Evolutionary conservation across 1,140 invertebrate species (phyloP).

Genomic region (Drosophila navojoa): DNA sequence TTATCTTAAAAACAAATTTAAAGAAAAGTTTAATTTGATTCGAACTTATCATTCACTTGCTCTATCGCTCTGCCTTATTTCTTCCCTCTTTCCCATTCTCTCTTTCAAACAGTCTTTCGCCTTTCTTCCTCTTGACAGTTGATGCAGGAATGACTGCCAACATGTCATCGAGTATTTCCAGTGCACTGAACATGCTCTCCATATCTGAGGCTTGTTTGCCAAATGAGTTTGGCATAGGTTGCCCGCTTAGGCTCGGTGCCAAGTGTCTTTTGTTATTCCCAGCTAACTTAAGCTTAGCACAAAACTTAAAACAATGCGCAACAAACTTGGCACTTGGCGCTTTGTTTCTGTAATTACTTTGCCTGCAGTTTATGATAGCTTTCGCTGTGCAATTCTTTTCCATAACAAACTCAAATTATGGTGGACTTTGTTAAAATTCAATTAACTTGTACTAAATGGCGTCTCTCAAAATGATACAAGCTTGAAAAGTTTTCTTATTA

Average conservation of each 20-base stretch:
- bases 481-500: no score
- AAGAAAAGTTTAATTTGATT: conserved; percentile 30
- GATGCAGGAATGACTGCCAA: conserved; percentile 10
- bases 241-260: conserved; percentile 19
- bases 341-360: conserved; percentile 5
- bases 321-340: conserved; percentile 10
- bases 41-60: conserved; percentile 3
- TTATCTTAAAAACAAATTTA: background rate
- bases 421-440: background rate
- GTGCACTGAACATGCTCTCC: conserved; percentile 10
- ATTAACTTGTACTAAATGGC: background rate
- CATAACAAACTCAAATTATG: background rate
- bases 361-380: conserved; percentile 9
- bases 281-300: conserved; percentile 13
- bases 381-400: background rate
- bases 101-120: background rate
- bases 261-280: conserved; percentile 2
- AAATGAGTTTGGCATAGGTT: conserved; percentile 41
- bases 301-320: conserved; percentile 12
- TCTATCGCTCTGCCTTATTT: background rate
- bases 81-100: background rate
- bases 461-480: no score
- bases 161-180: conserved; percentile 20
- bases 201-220: conserved; percentile 24
- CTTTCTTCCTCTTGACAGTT: background rate